phyloP scores from a whole-genome alignment of 1,140 invertebrate species.

The Aradophagus sp. region DNA sequence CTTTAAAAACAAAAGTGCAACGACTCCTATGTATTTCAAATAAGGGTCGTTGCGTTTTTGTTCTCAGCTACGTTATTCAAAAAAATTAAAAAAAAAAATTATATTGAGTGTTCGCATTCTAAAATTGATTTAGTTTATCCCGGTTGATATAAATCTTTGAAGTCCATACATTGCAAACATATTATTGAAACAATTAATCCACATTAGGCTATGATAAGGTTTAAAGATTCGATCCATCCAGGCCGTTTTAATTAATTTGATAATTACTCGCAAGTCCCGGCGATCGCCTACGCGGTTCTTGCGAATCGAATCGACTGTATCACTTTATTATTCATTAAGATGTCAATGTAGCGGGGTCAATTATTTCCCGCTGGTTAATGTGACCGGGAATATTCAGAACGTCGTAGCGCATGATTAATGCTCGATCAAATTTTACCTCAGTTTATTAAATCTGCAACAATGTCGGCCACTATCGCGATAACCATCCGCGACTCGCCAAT shows the following conservation, averaged over 20 bases:
- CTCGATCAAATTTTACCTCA: conserved; percentile 36
- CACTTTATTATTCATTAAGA: conserved; percentile 68
- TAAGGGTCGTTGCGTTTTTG: too few species aligned
- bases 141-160: too few species aligned
- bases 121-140: too few species aligned
- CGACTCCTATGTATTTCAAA: too few species aligned
- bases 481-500: conserved; percentile 47
- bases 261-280: conserved; percentile 63
- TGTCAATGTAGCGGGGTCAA: conserved; percentile 70
- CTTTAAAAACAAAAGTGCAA: too few species aligned
- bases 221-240: conserved; percentile 17
- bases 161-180: too few species aligned
- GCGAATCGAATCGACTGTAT: conserved; percentile 43
- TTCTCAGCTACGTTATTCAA: too few species aligned
- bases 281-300: conserved; percentile 60
- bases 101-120: too few species aligned
- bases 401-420: conserved; percentile 38
- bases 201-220: too few species aligned
- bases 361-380: conserved; percentile 59
- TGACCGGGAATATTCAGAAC: conserved; percentile 28
- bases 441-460: conserved; percentile 25
- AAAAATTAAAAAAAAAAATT: too few species aligned
- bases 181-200: too few species aligned
- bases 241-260: conserved; percentile 60
- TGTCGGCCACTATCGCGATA: conserved; percentile 16